Evolutionary conservation across 1,140 invertebrate species (phyloP).

Genomic region (Dendroctonus valens): DNA sequence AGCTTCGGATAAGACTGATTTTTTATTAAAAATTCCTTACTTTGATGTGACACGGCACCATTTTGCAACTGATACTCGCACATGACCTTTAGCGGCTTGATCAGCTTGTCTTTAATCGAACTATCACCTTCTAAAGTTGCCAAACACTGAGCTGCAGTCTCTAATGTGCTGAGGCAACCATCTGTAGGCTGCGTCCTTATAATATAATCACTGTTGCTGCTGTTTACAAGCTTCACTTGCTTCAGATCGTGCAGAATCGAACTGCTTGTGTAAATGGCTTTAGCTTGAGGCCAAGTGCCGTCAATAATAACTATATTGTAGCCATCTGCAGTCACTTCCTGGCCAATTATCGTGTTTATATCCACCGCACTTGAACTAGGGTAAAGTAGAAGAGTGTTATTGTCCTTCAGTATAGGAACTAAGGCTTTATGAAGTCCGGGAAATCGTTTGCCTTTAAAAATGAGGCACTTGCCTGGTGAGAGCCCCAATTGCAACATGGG

Average conservation of each 20-base stretch:
- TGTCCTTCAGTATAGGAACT: conserved; percentile 62
- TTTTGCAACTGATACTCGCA: conserved; percentile 85
- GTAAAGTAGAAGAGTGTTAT: conserved; percentile 78
- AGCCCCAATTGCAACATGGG: conserved; percentile 82
- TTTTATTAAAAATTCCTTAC: conserved; percentile 85
- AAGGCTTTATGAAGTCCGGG: conserved; percentile 69
- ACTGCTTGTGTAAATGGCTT: conserved; percentile 76
- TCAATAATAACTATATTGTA: conserved; percentile 87
- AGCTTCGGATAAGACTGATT: conserved; percentile 82
- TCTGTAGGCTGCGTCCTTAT: conserved; percentile 92
- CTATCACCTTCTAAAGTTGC: conserved; percentile 71
- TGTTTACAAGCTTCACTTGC: conserved; percentile 74
- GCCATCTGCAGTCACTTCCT: conserved; percentile 24
- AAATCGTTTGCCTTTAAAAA: conserved; percentile 83
- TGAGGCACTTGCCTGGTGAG: conserved; percentile 69
- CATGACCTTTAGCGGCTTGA: conserved; percentile 76
- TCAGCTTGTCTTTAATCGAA: conserved; percentile 65
- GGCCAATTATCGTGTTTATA: conserved; percentile 51
- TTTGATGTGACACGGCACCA: conserved; percentile 90
- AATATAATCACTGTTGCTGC: conserved; percentile 78
- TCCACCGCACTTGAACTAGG: conserved; percentile 74
- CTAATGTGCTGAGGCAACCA: conserved; percentile 86
- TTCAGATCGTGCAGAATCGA: conserved; percentile 63
- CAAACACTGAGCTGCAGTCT: conserved; percentile 82
- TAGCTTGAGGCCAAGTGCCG: conserved; percentile 93